Evolutionary conservation across 2,888 invertebrate species (phyloP).

Genomic region (Tenthredo livida): DNA sequence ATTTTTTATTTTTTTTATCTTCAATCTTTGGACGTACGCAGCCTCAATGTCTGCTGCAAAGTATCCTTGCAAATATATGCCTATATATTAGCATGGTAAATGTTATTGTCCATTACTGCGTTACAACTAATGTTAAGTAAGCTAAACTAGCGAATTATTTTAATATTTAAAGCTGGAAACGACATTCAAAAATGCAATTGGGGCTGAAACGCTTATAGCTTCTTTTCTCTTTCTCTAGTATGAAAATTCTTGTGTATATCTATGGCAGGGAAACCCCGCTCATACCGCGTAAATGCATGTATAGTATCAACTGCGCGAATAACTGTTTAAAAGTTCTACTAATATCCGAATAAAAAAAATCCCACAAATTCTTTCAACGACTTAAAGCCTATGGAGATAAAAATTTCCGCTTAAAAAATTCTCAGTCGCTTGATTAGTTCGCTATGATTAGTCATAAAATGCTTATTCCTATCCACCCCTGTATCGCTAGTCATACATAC

Average conservation of each 20-base stretch:
- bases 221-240: neutral
- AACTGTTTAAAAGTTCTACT: neutral
- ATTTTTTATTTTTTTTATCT: neutral
- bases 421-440: neutral
- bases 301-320: neutral
- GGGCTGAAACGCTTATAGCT: neutral
- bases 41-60: neutral
- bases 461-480: neutral
- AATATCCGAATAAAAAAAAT: constrained; percentile 23
- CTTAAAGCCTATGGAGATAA: neutral
- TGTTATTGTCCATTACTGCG: constrained; percentile 34
- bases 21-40: neutral
- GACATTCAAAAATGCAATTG: neutral
- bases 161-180: constrained; percentile 30
- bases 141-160: constrained; percentile 19
- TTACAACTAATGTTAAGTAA: constrained; percentile 18
- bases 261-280: neutral
- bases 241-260: neutral
- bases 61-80: neutral
- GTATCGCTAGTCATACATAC: constrained; percentile 89
- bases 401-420: neutral
- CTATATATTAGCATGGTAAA: constrained; percentile 6
- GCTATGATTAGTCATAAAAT: neutral
- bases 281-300: neutral
- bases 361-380: neutral